Percentiles rank a stretch among this genome's conserved stretches.
These are phyloP conservation scores for Rotaria magnacalcarata DNA, from an alignment of 2,888 invertebrate species.

Conservation along the genomic window DNA sequence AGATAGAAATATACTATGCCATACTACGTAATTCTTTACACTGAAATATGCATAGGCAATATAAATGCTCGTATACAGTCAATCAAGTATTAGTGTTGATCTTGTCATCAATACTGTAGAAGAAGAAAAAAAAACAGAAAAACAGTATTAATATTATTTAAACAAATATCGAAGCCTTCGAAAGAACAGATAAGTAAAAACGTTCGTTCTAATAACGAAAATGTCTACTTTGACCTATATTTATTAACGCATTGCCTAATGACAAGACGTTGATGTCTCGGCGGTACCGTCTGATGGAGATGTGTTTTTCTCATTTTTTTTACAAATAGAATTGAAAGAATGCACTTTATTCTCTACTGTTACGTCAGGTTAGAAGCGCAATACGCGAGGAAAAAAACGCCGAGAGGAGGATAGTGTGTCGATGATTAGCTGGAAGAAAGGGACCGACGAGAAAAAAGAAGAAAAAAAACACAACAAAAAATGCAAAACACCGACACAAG, in stretches of 20 bases:
- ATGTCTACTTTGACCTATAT: background rate
- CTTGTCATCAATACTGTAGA: background rate
- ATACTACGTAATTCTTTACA: background rate
- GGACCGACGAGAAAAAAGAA: background rate
- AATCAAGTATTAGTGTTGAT: background rate
- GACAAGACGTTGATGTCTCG: background rate
- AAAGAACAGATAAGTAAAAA: background rate
- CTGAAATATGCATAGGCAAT: background rate
- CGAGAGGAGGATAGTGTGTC: background rate
- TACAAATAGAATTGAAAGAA: background rate
- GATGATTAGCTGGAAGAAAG: background rate
- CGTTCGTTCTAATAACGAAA: background rate
- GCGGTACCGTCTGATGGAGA: background rate
- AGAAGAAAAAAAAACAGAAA: slow-evolving; percentile 8
- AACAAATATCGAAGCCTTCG: background rate
- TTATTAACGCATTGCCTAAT: background rate
- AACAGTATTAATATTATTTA: background rate
- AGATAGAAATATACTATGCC: background rate
- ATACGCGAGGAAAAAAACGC: background rate
- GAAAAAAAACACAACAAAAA: background rate
- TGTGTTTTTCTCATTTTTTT: background rate
- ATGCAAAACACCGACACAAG: background rate
- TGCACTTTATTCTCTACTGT: background rate
- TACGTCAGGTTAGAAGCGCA: background rate
- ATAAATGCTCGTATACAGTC: background rate